A percentile compares a stretch with the other conserved stretches of the same genome.
Evolutionary conservation across 2,888 invertebrate species (phyloP).

Genomic region (Mantis religiosa): DNA sequence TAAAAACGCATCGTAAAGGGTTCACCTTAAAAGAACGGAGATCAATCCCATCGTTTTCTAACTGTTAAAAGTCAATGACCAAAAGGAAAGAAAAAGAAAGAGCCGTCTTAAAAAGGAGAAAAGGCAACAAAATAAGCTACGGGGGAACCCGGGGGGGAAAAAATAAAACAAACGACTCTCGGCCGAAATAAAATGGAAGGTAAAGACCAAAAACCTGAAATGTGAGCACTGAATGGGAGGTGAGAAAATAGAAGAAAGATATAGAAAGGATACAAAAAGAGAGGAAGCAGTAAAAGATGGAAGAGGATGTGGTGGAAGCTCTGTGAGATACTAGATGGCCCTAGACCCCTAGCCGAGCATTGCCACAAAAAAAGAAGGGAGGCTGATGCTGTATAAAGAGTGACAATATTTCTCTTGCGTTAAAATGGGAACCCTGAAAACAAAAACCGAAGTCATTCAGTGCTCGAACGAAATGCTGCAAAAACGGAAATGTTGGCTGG

Average conservation of each 20-base stretch:
- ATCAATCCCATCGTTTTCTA: not conserved
- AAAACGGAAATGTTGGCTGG: not conserved
- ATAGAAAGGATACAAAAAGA: not conserved
- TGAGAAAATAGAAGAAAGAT: not conserved
- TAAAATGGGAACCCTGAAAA: not conserved
- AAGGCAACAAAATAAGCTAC: not conserved
- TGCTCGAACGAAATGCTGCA: not conserved
- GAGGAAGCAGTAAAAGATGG: not conserved
- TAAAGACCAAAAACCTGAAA: not conserved
- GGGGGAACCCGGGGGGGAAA: not conserved
- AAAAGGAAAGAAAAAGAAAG: not conserved
- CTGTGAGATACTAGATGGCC: not conserved
- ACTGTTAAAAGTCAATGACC: not conserved
- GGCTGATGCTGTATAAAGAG: not conserved
- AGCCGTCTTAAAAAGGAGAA: not conserved
- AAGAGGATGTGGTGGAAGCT: too few species aligned
- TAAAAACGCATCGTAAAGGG: not conserved
- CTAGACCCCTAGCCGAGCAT: not conserved
- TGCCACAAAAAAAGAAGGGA: not conserved
- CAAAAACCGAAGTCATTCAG: not conserved
- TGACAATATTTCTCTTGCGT: not conserved
- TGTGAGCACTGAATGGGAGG: not conserved
- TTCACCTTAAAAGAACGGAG: not conserved
- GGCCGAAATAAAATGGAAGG: not conserved
- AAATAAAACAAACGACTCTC: not conserved